Evolutionary conservation across 2,113 vertebrate species (phyloP).

Genomic region (Jacana jacana): DNA sequence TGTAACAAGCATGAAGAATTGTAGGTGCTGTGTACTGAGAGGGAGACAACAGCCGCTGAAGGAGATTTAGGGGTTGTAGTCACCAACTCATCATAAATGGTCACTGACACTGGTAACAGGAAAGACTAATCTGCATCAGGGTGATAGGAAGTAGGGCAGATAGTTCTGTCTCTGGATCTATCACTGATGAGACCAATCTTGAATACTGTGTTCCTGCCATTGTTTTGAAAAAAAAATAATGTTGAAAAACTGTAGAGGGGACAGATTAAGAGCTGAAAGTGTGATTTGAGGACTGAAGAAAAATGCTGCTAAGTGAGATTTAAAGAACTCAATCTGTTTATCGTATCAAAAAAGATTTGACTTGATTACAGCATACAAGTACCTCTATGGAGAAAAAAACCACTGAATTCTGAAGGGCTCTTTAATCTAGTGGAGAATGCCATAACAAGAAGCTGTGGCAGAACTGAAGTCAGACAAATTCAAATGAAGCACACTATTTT

Average conservation of each 20-base stretch:
- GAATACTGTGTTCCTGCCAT: neutral
- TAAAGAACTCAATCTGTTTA: constrained; percentile 56
- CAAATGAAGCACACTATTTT: neutral
- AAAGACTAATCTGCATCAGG: neutral
- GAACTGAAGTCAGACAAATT: constrained; percentile 11
- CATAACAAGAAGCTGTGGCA: neutral
- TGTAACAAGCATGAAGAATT: neutral
- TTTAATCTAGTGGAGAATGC: neutral
- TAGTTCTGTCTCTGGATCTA: neutral
- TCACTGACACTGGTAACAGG: neutral
- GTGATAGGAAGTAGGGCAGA: neutral
- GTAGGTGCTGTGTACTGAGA: neutral
- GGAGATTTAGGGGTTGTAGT: neutral
- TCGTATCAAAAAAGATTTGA: constrained; percentile 36
- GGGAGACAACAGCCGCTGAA: neutral
- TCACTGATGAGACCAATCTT: neutral
- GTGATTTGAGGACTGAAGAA: constrained; percentile 22
- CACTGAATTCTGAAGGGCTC: constrained; percentile 26
- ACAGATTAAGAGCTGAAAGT: constrained; percentile 29
- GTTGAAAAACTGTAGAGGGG: neutral
- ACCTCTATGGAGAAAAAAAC: neutral
- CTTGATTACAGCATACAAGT: constrained; percentile 39
- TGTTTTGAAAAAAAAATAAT: neutral
- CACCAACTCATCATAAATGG: neutral
- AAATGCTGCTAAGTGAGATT: constrained; percentile 27